Percentiles rank a stretch among this genome's conserved stretches.
These are phyloP conservation scores for Helicoverpa armigera DNA, from an alignment of 1,140 invertebrate species.

Conservation along the genomic window DNA sequence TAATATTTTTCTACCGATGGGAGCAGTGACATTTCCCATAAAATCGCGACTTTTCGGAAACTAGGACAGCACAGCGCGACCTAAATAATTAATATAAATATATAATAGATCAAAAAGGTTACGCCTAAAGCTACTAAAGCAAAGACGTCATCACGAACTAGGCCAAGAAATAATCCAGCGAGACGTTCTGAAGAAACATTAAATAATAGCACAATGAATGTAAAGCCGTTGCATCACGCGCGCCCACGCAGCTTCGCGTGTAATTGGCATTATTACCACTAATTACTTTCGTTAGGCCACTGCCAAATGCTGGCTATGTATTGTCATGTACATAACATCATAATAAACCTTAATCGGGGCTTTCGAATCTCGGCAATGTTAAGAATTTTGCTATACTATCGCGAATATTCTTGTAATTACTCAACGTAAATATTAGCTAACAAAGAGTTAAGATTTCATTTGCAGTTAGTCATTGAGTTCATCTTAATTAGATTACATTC, in stretches of 20 bases:
- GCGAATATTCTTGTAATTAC: not conserved
- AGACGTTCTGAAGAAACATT: constrained; percentile 56
- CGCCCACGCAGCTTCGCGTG: constrained; percentile 62
- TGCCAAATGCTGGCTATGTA: constrained; percentile 33
- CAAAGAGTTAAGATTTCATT: constrained; percentile 9
- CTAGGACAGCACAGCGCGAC: constrained; percentile 21
- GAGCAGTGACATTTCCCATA: constrained; percentile 35
- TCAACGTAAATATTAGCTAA: constrained; percentile 23
- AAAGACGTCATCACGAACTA: constrained; percentile 47
- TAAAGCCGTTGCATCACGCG: constrained; percentile 64
- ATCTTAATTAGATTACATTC: constrained; percentile 33
- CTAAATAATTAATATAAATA: constrained; percentile 48
- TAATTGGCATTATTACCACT: constrained; percentile 74
- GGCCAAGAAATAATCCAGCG: constrained; percentile 49
- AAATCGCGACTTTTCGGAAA: constrained; percentile 37
- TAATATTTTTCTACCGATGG: constrained; percentile 10
- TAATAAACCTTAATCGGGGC: constrained; percentile 13
- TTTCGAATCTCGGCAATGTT: not conserved
- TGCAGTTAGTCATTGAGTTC: constrained; percentile 17
- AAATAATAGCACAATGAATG: constrained; percentile 66
- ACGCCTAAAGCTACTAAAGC: constrained; percentile 28
- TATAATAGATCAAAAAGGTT: constrained; percentile 50
- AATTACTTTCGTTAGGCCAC: constrained; percentile 56
- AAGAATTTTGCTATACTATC: not conserved
- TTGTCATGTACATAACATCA: constrained; percentile 39